These are phyloP conservation scores for Zaprionus africanus DNA, from an alignment of 1,140 invertebrate genomes.

Conservation along the genomic window DNA sequence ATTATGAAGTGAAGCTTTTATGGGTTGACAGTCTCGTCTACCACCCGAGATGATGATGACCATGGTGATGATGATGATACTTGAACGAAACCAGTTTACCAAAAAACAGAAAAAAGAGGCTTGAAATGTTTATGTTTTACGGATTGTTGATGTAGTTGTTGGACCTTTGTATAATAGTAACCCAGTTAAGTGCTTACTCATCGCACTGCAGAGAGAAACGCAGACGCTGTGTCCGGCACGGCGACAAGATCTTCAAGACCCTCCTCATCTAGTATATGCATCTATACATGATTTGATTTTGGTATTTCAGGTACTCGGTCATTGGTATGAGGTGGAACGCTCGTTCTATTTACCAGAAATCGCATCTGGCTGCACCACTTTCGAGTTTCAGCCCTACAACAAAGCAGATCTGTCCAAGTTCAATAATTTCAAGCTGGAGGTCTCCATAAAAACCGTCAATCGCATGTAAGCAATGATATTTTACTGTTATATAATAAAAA, in stretches of 20 bases:
- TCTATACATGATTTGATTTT: slow-evolving; percentile 6
- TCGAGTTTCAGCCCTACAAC: slow-evolving; percentile 85
- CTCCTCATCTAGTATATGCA: slow-evolving; percentile 7
- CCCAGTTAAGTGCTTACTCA: slow-evolving; percentile 61
- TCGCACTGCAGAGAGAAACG: slow-evolving; percentile 52
- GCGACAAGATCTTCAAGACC: slow-evolving; percentile 21
- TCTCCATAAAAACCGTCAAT: slow-evolving; percentile 87
- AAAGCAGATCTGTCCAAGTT: slow-evolving; percentile 82
- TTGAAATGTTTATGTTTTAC: slow-evolving; percentile 64
- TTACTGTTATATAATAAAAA: not conserved
- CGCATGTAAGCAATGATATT: slow-evolving; percentile 85
- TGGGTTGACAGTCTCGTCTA: slow-evolving; percentile 36
- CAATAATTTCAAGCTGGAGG: slow-evolving; percentile 85
- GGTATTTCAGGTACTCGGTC: slow-evolving; percentile 87
- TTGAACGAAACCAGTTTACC: slow-evolving; percentile 55
- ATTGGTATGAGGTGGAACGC: slow-evolving; percentile 90
- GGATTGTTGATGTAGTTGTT: slow-evolving; percentile 13
- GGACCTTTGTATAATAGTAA: slow-evolving; percentile 55
- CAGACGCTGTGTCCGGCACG: slow-evolving; percentile 7
- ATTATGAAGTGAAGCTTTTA: slow-evolving; percentile 36
- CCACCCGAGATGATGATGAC: slow-evolving; percentile 29
- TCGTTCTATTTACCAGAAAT: slow-evolving; percentile 89
- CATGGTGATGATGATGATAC: slow-evolving; percentile 15
- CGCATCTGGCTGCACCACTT: slow-evolving; percentile 87
- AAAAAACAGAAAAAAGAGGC: slow-evolving; percentile 9